A percentile compares a stretch with the other conserved stretches of the same genome.
Conservation (phyloP, 2,797 vertebrate genomes). For the Tenualosa ilisha region DNA sequence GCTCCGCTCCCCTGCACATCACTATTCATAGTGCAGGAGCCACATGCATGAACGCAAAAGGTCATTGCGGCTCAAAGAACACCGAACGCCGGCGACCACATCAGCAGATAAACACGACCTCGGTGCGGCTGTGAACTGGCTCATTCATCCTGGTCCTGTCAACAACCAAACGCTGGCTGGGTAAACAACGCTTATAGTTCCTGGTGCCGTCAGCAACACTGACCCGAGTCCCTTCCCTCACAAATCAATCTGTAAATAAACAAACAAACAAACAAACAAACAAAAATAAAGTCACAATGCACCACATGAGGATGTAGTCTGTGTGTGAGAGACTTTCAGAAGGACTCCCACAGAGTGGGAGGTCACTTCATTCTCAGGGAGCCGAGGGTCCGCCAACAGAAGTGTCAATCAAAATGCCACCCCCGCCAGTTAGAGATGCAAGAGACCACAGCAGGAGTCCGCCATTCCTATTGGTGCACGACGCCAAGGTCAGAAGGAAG, state of each 20-base stretch:
- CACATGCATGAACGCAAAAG: not conserved
- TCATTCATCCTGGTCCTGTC: not conserved
- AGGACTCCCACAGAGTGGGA: not conserved
- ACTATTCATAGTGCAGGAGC: conserved; percentile 16
- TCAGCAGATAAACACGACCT: conserved; percentile 11
- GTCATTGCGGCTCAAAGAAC: conserved; percentile 17
- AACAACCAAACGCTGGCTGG: not conserved
- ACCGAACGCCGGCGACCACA: not conserved
- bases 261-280: not conserved
- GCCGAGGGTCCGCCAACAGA: not conserved
- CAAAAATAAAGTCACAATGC: not conserved
- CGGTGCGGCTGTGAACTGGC: not conserved
- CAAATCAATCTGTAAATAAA: not conserved
- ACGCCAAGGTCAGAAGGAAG: conserved; percentile 2
- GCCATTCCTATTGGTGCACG: not conserved
- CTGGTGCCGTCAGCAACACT: not conserved
- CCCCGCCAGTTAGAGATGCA: not conserved
- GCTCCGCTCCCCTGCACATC: not conserved
- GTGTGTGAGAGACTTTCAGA: not conserved
- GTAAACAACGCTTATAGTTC: not conserved
- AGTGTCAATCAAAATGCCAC: not conserved
- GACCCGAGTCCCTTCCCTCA: not conserved
- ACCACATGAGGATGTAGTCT: not conserved
- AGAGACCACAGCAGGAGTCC: not conserved
- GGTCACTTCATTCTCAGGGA: not conserved